Evolutionary conservation across 2,888 invertebrate species (phyloP), one percentile per base, ranked within the genome.

Genomic region (Gari tellinella): DNA sequence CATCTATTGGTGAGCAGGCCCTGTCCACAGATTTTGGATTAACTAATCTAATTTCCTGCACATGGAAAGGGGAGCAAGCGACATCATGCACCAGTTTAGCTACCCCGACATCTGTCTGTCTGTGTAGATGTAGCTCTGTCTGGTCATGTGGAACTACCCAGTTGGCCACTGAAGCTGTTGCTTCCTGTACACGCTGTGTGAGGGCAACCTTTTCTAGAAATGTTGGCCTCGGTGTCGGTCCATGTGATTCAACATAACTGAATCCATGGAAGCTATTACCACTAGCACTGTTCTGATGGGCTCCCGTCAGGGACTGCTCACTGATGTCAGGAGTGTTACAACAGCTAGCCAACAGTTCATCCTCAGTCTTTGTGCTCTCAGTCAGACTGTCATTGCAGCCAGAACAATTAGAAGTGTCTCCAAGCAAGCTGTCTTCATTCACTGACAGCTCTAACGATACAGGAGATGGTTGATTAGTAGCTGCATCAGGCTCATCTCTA

Each of bases 281-380:
- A 2, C 0, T 10, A 21, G 5, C 31, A 26, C 17, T 48, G 3
- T 3, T 10, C 4, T 1, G 7, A 25, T 10, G 17, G 19, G 15
- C 10, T 46, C 15, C 43, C 10, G 37, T n/a, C 0, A 7, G 15
- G 14, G 14, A 17, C n/a, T 25, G n/a, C 14, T 7, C 15, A 3
- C 38, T 56, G 2, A 57, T 49, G n/a, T 43, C 45, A 8, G 72
- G 66, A 4, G 72, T 56, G 10, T 66, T 19, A 14, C 23, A 51
- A 53, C 41, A 58, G 25, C 66, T 67, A 17, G 67, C 62, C 17
- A 73, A 37, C 23, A 73, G 49, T n/a, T 73, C 73, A 43, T 73
- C 73, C n/a, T 73, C 73, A 15, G 67, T 58, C 21, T 73, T 73
- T 15, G 67, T 26, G 19, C 49, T 67, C n/a, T 67, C 63, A 14